Conservation (phyloP, 2,797 vertebrate genomes). For the Pelodytes ibericus region DNA sequence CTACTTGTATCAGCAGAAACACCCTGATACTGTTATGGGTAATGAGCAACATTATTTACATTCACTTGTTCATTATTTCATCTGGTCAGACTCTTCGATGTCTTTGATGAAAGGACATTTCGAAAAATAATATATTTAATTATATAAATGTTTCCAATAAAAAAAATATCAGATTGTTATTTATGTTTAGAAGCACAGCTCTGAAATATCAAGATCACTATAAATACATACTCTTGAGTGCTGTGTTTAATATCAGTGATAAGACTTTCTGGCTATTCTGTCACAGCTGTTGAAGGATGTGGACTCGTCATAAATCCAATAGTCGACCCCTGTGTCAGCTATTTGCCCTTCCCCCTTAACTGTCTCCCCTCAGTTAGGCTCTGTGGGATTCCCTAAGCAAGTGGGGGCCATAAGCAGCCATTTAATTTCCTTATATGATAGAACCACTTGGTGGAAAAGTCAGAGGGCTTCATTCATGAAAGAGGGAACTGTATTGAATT, state of each 20-base stretch:
- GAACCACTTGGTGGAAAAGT: no score
- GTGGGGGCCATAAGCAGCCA: no score
- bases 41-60: not conserved
- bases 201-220: not conserved
- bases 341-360: no score
- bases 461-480: no score
- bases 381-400: no score
- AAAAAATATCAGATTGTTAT: not conserved
- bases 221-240: not conserved
- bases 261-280: not conserved
- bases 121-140: not conserved
- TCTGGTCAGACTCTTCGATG: slow-evolving; percentile 3
- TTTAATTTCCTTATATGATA: no score
- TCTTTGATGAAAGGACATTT: not conserved
- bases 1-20: not conserved
- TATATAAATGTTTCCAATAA: not conserved
- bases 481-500: no score
- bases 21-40: slow-evolving; percentile 7
- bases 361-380: no score
- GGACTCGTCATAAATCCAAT: not conserved
- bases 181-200: not conserved
- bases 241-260: not conserved
- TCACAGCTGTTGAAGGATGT: not conserved
- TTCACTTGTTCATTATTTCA: not conserved
- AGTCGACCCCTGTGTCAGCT: no score